A percentile compares a stretch with the other conserved stretches of the same genome.
phyloP scores from a whole-genome alignment of 2,113 vertebrate species.

The Thunnus maccoyii region DNA sequence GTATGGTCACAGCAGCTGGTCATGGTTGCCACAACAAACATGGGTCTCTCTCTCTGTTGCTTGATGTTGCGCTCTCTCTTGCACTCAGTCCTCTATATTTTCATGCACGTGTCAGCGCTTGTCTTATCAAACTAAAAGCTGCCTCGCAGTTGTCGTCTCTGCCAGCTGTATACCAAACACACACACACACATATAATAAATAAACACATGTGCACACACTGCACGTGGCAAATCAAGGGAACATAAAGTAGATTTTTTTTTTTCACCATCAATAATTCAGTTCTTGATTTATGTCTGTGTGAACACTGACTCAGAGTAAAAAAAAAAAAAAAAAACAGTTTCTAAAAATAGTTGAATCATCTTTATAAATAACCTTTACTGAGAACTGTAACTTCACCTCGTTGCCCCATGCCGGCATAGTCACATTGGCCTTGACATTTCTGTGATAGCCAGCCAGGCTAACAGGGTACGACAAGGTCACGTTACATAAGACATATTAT shows the following conservation, averaged over 20 bases:
- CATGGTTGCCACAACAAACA: constrained; percentile 75
- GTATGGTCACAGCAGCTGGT: constrained; percentile 29
- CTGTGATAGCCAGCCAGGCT: background rate
- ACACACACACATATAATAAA: constrained; percentile 1
- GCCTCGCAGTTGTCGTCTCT: constrained; percentile 20
- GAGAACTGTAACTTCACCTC: constrained; percentile 35
- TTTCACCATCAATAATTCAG: constrained; percentile 64
- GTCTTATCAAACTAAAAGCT: constrained; percentile 47
- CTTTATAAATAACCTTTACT: constrained; percentile 37
- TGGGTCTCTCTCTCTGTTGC: background rate
- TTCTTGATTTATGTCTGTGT: constrained; percentile 35
- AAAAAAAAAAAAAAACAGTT: background rate
- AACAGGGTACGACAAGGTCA: constrained; percentile 9
- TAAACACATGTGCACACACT: constrained; percentile 18
- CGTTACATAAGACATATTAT: constrained; percentile 22
- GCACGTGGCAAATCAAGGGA: constrained; percentile 11
- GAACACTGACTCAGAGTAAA: constrained; percentile 49
- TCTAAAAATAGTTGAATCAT: constrained; percentile 47
- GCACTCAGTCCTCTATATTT: background rate
- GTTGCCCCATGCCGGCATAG: background rate
- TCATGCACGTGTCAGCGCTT: constrained; percentile 1
- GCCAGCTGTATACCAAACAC: constrained; percentile 14
- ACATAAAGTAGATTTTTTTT: constrained; percentile 21
- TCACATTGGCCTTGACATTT: constrained; percentile 43
- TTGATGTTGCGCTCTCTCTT: constrained; percentile 21